phyloP scores from a whole-genome alignment of 2,888 invertebrate species.

The Trichopoda pennipes region DNA sequence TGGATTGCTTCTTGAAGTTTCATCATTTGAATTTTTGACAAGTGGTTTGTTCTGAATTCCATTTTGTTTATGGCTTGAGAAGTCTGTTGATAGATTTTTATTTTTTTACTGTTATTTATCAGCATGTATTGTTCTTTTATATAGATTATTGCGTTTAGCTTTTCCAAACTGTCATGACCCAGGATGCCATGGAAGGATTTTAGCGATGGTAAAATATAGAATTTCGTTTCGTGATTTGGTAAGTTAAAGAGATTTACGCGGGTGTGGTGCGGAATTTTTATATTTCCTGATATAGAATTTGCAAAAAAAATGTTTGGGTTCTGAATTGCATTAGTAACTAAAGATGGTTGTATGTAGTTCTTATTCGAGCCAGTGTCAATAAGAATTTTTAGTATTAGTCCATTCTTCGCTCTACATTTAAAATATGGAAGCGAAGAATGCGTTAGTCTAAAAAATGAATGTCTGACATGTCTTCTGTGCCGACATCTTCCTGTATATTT shows the following conservation, averaged over 20 bases:
- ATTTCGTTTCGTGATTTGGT: slow-evolving; percentile 30
- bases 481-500: not conserved
- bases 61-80: slow-evolving; percentile 35
- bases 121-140: slow-evolving; percentile 24
- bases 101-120: slow-evolving; percentile 19
- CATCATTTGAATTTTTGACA: not conserved
- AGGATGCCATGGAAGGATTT: slow-evolving; percentile 28
- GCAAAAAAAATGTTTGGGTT: slow-evolving; percentile 17
- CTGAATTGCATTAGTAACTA: slow-evolving; percentile 8
- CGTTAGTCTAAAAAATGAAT: slow-evolving; percentile 32
- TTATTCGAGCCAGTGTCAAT: slow-evolving; percentile 17
- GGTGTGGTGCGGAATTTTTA: slow-evolving; percentile 33
- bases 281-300: slow-evolving; percentile 24
- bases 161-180: slow-evolving; percentile 20
- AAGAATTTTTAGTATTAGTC: too few relatives aligned
- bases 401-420: slow-evolving; percentile 24
- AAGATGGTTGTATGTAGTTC: slow-evolving; percentile 27
- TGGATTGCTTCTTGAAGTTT: too few relatives aligned
- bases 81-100: slow-evolving; percentile 29
- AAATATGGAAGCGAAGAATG: slow-evolving; percentile 35
- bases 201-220: slow-evolving; percentile 12
- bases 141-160: slow-evolving; percentile 27
- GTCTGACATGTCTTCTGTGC: slow-evolving; percentile 9
- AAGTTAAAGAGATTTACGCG: slow-evolving; percentile 11
- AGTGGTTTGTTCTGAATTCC: slow-evolving; percentile 25